These are phyloP conservation scores for Illadopsis cleaveri DNA, from an alignment of 2,113 vertebrate genomes.

Conservation along the genomic window DNA sequence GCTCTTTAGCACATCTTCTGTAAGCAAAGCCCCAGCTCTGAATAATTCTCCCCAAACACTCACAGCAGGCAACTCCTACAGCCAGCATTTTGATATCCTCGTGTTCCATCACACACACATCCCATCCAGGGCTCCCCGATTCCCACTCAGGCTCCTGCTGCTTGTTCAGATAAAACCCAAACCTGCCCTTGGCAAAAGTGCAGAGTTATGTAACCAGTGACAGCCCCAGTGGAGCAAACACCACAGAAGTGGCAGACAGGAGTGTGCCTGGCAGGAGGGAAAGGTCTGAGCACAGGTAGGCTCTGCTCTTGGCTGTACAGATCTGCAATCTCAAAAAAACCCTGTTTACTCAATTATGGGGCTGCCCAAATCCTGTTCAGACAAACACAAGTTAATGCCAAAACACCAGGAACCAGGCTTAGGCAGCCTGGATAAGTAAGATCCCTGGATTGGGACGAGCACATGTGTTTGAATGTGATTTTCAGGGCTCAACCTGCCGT, in stretches of 20 bases:
- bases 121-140: rapidly evolving
- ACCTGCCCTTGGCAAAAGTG: not conserved
- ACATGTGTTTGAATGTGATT: not conserved
- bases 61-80: rapidly evolving
- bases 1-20: not conserved
- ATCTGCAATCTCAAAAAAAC: not conserved
- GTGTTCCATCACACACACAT: rapidly evolving
- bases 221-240: not conserved
- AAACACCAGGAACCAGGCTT: not conserved
- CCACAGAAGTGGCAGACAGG: too few species aligned
- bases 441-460: not conserved
- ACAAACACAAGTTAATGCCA: not conserved
- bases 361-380: not conserved
- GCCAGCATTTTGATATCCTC: rapidly evolving
- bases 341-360: not conserved
- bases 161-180: not conserved
- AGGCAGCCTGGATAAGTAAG: not conserved
- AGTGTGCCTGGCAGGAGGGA: not conserved
- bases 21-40: not conserved
- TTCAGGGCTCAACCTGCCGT: not conserved
- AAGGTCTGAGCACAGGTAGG: not conserved
- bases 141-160: not conserved
- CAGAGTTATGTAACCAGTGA: not conserved
- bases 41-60: not conserved
- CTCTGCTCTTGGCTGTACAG: not conserved